A percentile compares a stretch with the other conserved stretches of the same genome.
These are phyloP conservation scores for Elgonia sp. DNA, from an alignment of 2,888 invertebrate species.

Conservation along the genomic window DNA sequence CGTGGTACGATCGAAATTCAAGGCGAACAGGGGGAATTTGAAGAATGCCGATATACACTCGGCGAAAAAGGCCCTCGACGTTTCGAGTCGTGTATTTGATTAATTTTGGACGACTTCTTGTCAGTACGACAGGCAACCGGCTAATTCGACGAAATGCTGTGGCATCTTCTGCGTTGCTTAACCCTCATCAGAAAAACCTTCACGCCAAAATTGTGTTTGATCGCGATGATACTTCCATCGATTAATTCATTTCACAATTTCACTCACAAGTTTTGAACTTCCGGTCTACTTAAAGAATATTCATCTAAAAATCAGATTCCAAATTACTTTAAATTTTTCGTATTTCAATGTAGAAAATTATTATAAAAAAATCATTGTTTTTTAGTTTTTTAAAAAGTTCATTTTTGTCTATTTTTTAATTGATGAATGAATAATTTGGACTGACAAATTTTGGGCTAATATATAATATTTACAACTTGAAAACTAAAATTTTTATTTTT, in stretches of 20 bases:
- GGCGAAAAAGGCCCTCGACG: slow-evolving; percentile 73
- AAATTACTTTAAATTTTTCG: too few species aligned
- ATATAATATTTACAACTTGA: too few species aligned
- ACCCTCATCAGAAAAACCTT: slow-evolving; percentile 55
- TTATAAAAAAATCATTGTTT: too few species aligned
- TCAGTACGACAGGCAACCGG: slow-evolving; percentile 61
- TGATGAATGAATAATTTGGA: too few species aligned
- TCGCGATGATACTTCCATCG: slow-evolving; percentile 29
- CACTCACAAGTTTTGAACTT: slow-evolving; percentile 11
- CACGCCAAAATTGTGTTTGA: slow-evolving; percentile 51
- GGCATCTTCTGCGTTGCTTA: slow-evolving; percentile 53
- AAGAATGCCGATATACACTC: slow-evolving; percentile 70
- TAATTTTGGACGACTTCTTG: slow-evolving; percentile 74
- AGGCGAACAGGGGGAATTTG: slow-evolving; percentile 69
- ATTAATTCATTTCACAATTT: slow-evolving; percentile 52
- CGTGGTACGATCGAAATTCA: slow-evolving; percentile 73
- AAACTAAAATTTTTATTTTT: too few species aligned
- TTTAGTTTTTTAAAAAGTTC: too few species aligned
- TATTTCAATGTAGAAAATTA: too few species aligned
- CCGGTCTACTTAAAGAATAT: slow-evolving; percentile 11
- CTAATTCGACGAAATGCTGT: slow-evolving; percentile 67
- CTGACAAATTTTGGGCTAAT: too few species aligned
- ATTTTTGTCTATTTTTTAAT: too few species aligned
- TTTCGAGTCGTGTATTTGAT: slow-evolving; percentile 71
- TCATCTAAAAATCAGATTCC: not conserved